phyloP scores from a whole-genome alignment of 2,888 invertebrate genomes.

The Herminia tarsipennalis region DNA sequence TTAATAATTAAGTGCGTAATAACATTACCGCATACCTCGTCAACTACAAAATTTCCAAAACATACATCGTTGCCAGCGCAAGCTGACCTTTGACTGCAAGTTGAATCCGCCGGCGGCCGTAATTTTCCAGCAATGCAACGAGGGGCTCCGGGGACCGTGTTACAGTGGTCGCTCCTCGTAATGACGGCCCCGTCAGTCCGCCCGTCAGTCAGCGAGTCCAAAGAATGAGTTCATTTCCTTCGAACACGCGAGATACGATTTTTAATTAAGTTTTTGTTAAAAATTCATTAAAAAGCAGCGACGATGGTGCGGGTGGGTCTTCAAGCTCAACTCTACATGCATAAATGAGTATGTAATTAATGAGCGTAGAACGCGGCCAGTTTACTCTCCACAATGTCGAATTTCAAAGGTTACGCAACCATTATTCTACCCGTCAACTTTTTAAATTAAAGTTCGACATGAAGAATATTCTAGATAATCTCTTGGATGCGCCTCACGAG shows the following conservation, averaged over 20 bases:
- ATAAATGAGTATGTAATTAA: constrained; percentile 80
- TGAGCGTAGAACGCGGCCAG: constrained; percentile 63
- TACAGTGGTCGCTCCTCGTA: constrained; percentile 65
- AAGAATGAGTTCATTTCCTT: constrained; percentile 86
- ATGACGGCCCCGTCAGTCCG: constrained; percentile 79
- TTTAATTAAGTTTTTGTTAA: constrained; percentile 86
- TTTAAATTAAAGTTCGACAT: constrained; percentile 61
- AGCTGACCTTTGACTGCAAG: constrained; percentile 62
- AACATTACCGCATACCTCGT: constrained; percentile 72
- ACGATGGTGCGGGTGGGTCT: constrained; percentile 66
- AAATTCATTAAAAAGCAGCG: constrained; percentile 81
- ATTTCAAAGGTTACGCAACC: constrained; percentile 61
- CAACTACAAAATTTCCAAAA: constrained; percentile 75
- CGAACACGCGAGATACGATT: constrained; percentile 83
- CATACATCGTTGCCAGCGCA: constrained; percentile 63
- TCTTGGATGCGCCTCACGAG: constrained; percentile 19
- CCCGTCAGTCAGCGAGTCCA: constrained; percentile 79
- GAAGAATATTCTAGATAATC: constrained; percentile 39
- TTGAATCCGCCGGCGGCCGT: constrained; percentile 55
- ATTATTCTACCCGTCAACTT: constrained; percentile 58
- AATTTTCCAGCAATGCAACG: constrained; percentile 52
- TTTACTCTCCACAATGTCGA: constrained; percentile 62
- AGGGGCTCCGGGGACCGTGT: constrained; percentile 58
- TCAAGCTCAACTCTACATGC: constrained; percentile 64
- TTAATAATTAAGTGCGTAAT: constrained; percentile 73